These are phyloP conservation scores for Eumerus sabulonum DNA, from an alignment of 2,888 invertebrate species.

Conservation along the genomic window DNA sequence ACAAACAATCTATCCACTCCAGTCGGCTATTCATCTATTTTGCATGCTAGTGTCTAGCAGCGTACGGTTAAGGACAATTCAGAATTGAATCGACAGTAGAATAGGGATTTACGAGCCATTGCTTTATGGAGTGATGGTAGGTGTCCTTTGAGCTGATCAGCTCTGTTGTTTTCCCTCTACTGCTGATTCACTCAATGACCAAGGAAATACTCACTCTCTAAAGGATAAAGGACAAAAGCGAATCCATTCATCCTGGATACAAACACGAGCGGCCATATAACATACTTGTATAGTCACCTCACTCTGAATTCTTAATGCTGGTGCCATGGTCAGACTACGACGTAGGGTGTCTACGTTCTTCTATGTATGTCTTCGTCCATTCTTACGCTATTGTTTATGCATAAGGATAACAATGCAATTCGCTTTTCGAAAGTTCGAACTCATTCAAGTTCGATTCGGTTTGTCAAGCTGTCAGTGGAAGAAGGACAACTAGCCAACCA, in stretches of 20 bases:
- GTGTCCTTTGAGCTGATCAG: neutral
- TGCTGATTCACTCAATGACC: conserved; percentile 51
- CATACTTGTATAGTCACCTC: conserved; percentile 6
- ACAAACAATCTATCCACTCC: conserved; percentile 56
- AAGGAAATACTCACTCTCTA: conserved; percentile 34
- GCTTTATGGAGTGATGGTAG: conserved; percentile 9
- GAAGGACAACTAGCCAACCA: conserved; percentile 19
- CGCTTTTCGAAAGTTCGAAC: conserved; percentile 60
- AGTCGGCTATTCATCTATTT: conserved; percentile 53
- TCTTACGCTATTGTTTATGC: conserved; percentile 43
- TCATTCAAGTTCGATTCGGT: conserved; percentile 67
- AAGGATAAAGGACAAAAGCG: conserved; percentile 39
- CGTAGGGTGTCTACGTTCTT: conserved; percentile 7
- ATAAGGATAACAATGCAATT: conserved; percentile 59
- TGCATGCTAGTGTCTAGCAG: conserved; percentile 42
- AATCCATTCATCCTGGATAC: conserved; percentile 46
- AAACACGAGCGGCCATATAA: conserved; percentile 5
- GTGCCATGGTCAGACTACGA: conserved; percentile 61
- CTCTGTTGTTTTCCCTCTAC: conserved; percentile 5
- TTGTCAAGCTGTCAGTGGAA: conserved; percentile 61
- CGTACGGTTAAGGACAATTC: conserved; percentile 40
- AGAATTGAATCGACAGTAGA: conserved; percentile 60
- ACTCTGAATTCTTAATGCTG: conserved; percentile 49
- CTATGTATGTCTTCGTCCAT: neutral
- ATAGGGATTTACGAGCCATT: conserved; percentile 55